Percentiles rank a stretch among this genome's conserved stretches.
phyloP scores from a whole-genome alignment of 2,113 vertebrate genomes.

The Caracal caracal region DNA sequence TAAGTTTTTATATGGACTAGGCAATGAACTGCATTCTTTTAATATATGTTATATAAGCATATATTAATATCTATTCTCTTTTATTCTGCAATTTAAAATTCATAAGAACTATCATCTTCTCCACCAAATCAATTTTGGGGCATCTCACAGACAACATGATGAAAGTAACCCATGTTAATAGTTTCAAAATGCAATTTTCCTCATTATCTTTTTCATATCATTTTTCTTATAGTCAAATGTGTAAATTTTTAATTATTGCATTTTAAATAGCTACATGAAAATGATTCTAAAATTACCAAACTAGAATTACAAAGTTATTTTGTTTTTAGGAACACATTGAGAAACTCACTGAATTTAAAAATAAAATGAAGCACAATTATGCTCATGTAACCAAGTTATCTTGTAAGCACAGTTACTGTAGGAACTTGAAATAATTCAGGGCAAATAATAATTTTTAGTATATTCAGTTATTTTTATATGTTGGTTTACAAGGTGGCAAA shows the following conservation, averaged over 20 bases:
- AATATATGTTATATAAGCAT: background rate
- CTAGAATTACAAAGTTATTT: background rate
- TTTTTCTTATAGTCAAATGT: background rate
- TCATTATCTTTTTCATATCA: background rate
- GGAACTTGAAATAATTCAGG: background rate
- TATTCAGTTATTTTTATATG: background rate
- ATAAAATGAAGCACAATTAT: background rate
- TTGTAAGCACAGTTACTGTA: background rate
- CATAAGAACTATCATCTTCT: background rate
- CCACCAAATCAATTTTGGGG: background rate
- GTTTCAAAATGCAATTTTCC: background rate
- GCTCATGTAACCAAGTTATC: background rate
- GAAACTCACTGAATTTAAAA: background rate
- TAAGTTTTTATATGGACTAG: background rate
- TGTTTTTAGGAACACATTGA: background rate
- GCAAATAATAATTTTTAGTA: background rate
- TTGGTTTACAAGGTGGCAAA: background rate
- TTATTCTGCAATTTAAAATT: background rate
- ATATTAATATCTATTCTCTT: background rate
- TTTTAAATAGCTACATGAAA: conserved; percentile 6
- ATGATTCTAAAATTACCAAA: background rate
- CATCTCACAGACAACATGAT: background rate
- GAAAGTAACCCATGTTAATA: background rate
- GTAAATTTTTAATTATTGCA: background rate
- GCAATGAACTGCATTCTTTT: background rate